Conservation (phyloP, 2,797 vertebrate genomes). For the Picus viridis region DNA sequence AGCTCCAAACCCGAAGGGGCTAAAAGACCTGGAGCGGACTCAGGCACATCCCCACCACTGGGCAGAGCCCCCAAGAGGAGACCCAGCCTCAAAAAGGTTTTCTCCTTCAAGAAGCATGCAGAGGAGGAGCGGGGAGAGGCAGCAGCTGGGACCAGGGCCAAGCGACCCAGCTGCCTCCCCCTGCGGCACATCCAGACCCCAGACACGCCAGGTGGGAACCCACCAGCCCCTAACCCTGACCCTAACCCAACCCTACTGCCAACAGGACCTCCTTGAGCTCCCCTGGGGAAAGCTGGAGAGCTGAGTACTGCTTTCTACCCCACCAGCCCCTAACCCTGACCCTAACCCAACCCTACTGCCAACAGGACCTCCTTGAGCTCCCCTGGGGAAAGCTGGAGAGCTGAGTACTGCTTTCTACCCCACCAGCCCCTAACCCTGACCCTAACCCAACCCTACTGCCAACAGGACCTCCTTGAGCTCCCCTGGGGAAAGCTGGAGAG, state of each 20-base stretch:
- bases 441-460: too few relatives aligned
- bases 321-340: not conserved
- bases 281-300: fast-evolving
- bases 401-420: not conserved
- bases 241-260: not conserved
- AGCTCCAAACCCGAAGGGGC: not conserved
- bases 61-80: constrained; percentile 65
- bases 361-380: fast-evolving
- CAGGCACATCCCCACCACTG: not conserved
- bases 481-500: too few relatives aligned
- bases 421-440: not conserved
- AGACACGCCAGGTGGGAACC: constrained; percentile 1
- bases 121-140: constrained; percentile 20
- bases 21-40: not conserved
- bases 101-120: constrained; percentile 68
- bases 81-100: constrained; percentile 70
- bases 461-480: too few relatives aligned
- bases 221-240: not conserved
- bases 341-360: not conserved
- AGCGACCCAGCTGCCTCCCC: constrained; percentile 71
- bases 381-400: fast-evolving
- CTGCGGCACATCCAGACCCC: constrained; percentile 30
- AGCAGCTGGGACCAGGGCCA: not conserved
- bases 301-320: not conserved
- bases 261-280: fast-evolving